phyloP scores from a whole-genome alignment of 2,113 vertebrate species.

The Etheostoma cragini region DNA sequence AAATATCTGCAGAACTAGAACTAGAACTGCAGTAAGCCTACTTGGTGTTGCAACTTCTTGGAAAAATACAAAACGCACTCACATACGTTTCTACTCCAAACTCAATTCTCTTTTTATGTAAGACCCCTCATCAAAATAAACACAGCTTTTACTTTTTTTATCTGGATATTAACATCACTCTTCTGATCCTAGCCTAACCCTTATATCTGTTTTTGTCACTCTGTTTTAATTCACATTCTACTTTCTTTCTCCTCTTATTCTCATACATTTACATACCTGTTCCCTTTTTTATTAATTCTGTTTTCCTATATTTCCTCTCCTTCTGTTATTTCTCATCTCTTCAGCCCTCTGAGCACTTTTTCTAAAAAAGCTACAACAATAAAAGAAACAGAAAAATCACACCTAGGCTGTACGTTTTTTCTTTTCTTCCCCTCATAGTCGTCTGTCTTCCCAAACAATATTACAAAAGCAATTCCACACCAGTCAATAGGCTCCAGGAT shows the following conservation, averaged over 20 bases:
- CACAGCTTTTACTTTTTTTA: conserved; percentile 5
- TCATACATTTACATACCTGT: conserved; percentile 21
- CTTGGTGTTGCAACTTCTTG: conserved; percentile 12
- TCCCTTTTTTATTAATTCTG: conserved; percentile 37
- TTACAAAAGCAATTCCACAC: conserved; percentile 85
- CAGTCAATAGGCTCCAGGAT: conserved; percentile 82
- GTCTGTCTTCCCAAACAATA: conserved; percentile 84
- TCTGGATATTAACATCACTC: not conserved
- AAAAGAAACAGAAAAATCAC: conserved; percentile 70
- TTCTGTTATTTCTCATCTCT: conserved; percentile 42
- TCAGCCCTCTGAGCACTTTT: conserved; percentile 45
- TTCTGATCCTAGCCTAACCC: not conserved
- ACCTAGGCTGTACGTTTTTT: conserved; percentile 37
- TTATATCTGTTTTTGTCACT: not conserved
- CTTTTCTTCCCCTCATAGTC: conserved; percentile 62
- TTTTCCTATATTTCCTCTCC: conserved; percentile 22
- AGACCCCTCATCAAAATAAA: conserved; percentile 32
- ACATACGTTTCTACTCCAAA: conserved; percentile 2
- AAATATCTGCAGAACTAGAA: too few species aligned
- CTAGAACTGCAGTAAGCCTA: conserved; percentile 23
- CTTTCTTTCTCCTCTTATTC: conserved; percentile 8
- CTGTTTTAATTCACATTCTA: not conserved
- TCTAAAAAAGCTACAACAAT: conserved; percentile 57
- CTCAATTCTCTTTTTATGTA: conserved; percentile 19
- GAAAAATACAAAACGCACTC: conserved; percentile 1